Evolutionary conservation across 2,797 vertebrate genomes (phyloP).

Genomic region (Mycteria americana): DNA sequence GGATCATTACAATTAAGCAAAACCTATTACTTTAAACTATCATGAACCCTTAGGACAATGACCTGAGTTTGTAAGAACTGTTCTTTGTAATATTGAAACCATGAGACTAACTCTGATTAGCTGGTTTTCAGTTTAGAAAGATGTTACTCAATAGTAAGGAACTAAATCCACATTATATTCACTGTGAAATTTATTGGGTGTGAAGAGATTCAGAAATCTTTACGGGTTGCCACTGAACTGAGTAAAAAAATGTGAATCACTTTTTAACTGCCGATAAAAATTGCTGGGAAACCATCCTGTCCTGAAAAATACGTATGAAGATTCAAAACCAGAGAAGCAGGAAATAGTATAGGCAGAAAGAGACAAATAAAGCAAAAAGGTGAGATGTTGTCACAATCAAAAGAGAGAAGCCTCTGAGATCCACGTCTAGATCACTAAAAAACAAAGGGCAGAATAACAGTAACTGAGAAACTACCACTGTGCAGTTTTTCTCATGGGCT

Average conservation of each 20-base stretch:
- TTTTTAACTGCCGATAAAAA: neutral
- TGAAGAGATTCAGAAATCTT: neutral
- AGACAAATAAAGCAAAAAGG: neutral
- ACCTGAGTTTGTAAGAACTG: neutral
- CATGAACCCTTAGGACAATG: constrained; percentile 41
- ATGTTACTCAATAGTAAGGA: neutral
- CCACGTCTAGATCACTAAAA: neutral
- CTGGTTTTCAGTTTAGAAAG: neutral
- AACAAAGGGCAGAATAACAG: neutral
- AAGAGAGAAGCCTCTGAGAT: neutral
- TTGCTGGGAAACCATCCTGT: neutral
- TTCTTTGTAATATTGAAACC: neutral
- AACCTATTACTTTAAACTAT: constrained; percentile 46
- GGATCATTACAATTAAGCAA: constrained; percentile 48
- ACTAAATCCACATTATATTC: neutral
- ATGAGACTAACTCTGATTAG: neutral
- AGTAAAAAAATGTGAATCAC: neutral
- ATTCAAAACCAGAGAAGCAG: neutral
- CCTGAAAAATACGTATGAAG: neutral
- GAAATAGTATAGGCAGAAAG: neutral
- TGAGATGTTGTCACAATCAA: neutral
- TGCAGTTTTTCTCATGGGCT: neutral
- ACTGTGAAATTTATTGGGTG: neutral
- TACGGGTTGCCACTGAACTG: neutral
- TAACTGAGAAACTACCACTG: neutral